These are phyloP conservation scores for Beris morrisii DNA, from an alignment of 2,888 invertebrate species.

Conservation along the genomic window DNA sequence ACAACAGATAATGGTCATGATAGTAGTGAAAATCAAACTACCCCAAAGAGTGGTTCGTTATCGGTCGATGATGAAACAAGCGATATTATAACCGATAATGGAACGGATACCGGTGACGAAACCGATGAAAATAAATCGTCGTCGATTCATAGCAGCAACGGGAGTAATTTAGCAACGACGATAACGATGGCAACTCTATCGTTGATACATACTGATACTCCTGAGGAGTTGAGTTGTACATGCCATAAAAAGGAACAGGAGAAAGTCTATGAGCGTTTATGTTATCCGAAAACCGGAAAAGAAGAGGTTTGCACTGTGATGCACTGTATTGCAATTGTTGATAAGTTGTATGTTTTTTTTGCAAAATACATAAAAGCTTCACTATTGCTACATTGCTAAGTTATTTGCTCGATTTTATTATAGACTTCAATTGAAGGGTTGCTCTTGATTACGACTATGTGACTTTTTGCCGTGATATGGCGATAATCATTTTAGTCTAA, in stretches of 20 bases:
- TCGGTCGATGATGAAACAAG: constrained; percentile 56
- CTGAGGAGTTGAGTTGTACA: constrained; percentile 16
- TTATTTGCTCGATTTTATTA: no score
- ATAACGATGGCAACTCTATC: constrained; percentile 46
- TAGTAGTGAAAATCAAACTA: constrained; percentile 14
- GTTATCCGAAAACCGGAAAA: constrained; percentile 59
- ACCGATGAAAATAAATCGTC: constrained; percentile 47
- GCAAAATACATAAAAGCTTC: no score
- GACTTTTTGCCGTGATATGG: no score
- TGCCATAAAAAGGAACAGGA: constrained; percentile 62
- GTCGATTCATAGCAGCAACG: constrained; percentile 17
- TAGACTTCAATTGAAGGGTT: no score
- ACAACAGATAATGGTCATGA: no score
- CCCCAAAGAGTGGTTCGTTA: constrained; percentile 50
- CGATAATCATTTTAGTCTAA: no score
- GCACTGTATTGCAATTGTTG: no score
- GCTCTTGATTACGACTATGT: no score
- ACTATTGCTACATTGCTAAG: no score
- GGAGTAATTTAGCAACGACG: constrained; percentile 43
- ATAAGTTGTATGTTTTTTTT: no score
- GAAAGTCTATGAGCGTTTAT: constrained; percentile 85
- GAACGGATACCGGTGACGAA: constrained; percentile 49
- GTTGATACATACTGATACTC: constrained; percentile 47
- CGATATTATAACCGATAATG: constrained; percentile 53
- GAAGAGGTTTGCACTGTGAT: constrained; percentile 12